A percentile compares a stretch with the other conserved stretches of the same genome.
Evolutionary conservation across 2,113 vertebrate genomes (phyloP).

Genomic region (Clarias macrocephalus): DNA sequence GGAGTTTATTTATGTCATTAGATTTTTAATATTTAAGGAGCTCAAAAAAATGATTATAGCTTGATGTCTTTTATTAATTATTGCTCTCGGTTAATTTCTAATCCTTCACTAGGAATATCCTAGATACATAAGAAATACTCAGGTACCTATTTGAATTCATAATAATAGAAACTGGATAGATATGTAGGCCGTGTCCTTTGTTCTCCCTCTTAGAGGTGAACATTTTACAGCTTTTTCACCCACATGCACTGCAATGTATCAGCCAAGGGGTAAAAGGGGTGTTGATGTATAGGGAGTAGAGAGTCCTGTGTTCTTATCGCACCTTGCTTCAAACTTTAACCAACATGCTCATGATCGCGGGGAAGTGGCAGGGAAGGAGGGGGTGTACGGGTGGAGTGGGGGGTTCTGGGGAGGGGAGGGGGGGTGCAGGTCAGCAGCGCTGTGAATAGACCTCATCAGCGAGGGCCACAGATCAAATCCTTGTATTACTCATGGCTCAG

Average conservation of each 20-base stretch:
- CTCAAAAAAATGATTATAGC: not conserved
- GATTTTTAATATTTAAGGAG: not conserved
- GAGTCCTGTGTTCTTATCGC: constrained; percentile 57
- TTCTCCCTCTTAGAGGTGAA: not conserved
- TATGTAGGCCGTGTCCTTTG: not conserved
- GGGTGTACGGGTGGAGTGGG: constrained; percentile 73
- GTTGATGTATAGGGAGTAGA: constrained; percentile 64
- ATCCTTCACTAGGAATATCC: not conserved
- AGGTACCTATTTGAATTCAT: not conserved
- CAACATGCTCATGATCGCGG: constrained; percentile 82
- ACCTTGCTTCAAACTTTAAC: constrained; percentile 76
- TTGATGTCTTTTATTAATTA: not conserved
- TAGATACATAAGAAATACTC: not conserved
- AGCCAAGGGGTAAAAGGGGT: not conserved
- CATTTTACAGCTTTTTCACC: not conserved
- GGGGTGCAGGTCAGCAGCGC: constrained; percentile 82
- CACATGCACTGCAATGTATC: not conserved
- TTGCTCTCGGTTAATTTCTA: not conserved
- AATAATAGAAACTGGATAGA: not conserved
- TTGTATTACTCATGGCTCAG: constrained; percentile 87
- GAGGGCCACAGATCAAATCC: constrained; percentile 87
- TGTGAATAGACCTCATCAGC: constrained; percentile 98
- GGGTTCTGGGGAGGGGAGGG: constrained; percentile 55
- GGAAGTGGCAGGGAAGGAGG: constrained; percentile 60
- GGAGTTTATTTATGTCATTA: not conserved